These are phyloP conservation scores for Zonitis immaculata DNA, from an alignment of 2,888 invertebrate genomes.

Conservation along the genomic window DNA sequence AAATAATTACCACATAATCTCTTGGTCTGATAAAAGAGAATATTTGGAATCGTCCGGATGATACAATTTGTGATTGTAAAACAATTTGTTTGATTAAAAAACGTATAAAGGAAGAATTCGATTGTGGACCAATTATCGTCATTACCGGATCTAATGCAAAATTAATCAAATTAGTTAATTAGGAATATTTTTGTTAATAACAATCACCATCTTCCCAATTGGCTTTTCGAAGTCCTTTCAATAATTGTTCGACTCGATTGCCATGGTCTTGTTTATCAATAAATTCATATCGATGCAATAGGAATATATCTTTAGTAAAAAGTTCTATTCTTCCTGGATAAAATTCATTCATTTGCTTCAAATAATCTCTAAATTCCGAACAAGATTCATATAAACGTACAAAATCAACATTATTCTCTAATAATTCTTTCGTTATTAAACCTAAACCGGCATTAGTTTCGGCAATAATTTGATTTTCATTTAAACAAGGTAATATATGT, in stretches of 20 bases:
- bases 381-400: conserved; percentile 59
- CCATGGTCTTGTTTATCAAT: conserved; percentile 58
- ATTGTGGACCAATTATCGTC: conserved; percentile 58
- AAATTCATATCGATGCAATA: conserved; percentile 54
- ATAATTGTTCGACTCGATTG: conserved; percentile 51
- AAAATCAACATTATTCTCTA: conserved; percentile 50
- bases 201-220: conserved; percentile 49
- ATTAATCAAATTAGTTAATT: too few relatives aligned
- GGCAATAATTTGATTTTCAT: conserved; percentile 47
- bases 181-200: too few relatives aligned
- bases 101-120: conserved; percentile 56
- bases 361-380: conserved; percentile 49
- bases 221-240: conserved; percentile 51
- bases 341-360: conserved; percentile 36
- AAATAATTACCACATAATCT: conserved; percentile 60
- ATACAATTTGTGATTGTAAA: conserved; percentile 55
- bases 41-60: conserved; percentile 59
- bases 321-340: conserved; percentile 40
- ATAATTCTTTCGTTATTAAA: conserved; percentile 56
- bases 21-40: conserved; percentile 59
- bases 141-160: conserved; percentile 54
- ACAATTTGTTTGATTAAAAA: conserved; percentile 58
- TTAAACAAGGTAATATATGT: conserved; percentile 27
- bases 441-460: conserved; percentile 71
- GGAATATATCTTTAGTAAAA: conserved; percentile 56